Evolutionary conservation across 2,888 invertebrate species (phyloP).

Genomic region (Stomorhina lunata): DNA sequence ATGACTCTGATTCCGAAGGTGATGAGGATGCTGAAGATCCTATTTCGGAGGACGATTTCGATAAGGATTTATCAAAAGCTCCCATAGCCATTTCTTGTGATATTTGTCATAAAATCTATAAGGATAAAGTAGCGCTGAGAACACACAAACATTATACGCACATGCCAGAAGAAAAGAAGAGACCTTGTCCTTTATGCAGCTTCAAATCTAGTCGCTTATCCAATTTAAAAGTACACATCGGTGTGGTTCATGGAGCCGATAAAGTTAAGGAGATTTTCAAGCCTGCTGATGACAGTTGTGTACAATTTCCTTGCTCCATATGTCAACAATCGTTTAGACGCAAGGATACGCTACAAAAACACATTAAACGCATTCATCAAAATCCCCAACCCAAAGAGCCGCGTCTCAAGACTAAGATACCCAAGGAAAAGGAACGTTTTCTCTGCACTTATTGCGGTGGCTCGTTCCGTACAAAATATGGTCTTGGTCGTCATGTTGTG

Average conservation of each 20-base stretch:
- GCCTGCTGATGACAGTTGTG: constrained; percentile 69
- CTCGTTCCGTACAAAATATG: constrained; percentile 52
- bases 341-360: constrained; percentile 54
- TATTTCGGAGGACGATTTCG: constrained; percentile 9
- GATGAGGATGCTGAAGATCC: background rate
- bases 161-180: constrained; percentile 80
- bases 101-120: constrained; percentile 39
- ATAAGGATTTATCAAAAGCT: background rate
- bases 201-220: constrained; percentile 82
- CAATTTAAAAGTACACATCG: constrained; percentile 82
- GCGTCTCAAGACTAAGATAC: constrained; percentile 21
- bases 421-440: constrained; percentile 52
- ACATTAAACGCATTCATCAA: constrained; percentile 56
- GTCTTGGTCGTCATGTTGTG: constrained; percentile 50
- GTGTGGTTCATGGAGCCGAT: constrained; percentile 25
- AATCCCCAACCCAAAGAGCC: constrained; percentile 48
- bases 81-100: constrained; percentile 35
- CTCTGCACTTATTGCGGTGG: constrained; percentile 57
- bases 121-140: constrained; percentile 23
- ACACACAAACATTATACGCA: constrained; percentile 39
- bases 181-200: constrained; percentile 82
- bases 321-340: constrained; percentile 53
- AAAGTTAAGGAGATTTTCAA: constrained; percentile 10
- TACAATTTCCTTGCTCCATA: constrained; percentile 53
- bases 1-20: too few species aligned